Base-by-base conservation (phyloP, 2,888 invertebrate species). In the Gymnocheta viridis region DNA sequence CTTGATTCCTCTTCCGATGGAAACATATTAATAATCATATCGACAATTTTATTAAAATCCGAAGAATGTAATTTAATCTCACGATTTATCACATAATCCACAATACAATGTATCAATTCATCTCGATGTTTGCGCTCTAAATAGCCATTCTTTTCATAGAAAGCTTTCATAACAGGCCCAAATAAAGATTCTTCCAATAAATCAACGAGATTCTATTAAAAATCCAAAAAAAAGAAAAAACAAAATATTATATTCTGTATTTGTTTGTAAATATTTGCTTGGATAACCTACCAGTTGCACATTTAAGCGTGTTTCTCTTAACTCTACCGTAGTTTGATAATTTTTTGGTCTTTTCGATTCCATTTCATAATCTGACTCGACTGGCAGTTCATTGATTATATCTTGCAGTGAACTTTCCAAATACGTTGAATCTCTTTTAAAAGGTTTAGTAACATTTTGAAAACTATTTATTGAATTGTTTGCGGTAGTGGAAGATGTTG, bases 1-100 rank as follows among this genome's bases (percentile, higher is more conserved):
- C 81, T 76, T 22, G 85, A 82, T 4, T 85, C 86, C n/a, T 82
- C 81, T 70, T 86, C 86, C 5, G 24, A 74, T n/a, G 86, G 86
- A 76, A 85, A 86, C 38, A 86, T 47, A 14, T 56, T 80, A 6
- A 81, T 76, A 35, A 86, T 82, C 72, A 86, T 85, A 44, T 76
- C 81, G 10, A 83, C 74, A 58, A 86, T 83, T 67, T 83, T 80
- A 17, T 58, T 70, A 60, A 86, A 85, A 70, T 86, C 86, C 7
- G 70, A 82, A 4, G 70, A 79, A 54, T 85, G 82, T 14, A 86
- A 66, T 41, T 84, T 85, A 7, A 85, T 82, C 2, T 85, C 85
- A 14, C 83, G 73, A 2, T 24, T 79, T n/a, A 85, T 83, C 3
- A 85, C 82, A 69, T 85, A 85, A 47, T 86, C 74, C 0, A 86